A percentile compares a stretch with the other conserved stretches of the same genome.
Conservation (phyloP, 37 sponge, comb jelly and placozoan species). For the Chondrosia reniformis region DNA sequence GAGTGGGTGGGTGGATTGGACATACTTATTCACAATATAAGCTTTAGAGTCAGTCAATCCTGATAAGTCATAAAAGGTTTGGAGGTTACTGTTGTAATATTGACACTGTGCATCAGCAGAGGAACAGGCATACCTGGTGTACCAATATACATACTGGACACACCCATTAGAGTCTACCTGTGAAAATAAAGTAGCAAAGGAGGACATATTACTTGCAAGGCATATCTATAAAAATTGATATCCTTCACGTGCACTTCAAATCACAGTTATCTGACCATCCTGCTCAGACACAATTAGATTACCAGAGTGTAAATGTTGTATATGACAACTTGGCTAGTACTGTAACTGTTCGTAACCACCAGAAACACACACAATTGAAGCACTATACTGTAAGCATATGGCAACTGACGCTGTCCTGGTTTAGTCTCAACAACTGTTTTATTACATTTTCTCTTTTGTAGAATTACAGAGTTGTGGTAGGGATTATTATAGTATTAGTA, state of each 20-base stretch:
- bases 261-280: neutral
- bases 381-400: neutral
- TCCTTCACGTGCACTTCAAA: neutral
- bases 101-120: neutral
- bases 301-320: too few species aligned
- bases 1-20: too few species aligned
- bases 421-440: too few species aligned
- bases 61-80: too few species aligned
- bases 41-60: too few species aligned
- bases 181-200: neutral
- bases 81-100: too few species aligned
- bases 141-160: neutral
- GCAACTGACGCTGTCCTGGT: neutral
- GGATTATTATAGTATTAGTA: too few species aligned
- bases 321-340: too few species aligned
- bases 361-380: neutral
- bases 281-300: neutral
- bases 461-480: too few species aligned
- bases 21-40: too few species aligned
- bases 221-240: neutral
- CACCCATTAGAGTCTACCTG: neutral
- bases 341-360: too few species aligned
- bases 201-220: neutral
- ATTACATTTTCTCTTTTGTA: too few species aligned
- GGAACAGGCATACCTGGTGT: slow-evolving; percentile 4